Conservation (phyloP, 1,140 invertebrate genomes). For the Drosophila arawakana region DNA sequence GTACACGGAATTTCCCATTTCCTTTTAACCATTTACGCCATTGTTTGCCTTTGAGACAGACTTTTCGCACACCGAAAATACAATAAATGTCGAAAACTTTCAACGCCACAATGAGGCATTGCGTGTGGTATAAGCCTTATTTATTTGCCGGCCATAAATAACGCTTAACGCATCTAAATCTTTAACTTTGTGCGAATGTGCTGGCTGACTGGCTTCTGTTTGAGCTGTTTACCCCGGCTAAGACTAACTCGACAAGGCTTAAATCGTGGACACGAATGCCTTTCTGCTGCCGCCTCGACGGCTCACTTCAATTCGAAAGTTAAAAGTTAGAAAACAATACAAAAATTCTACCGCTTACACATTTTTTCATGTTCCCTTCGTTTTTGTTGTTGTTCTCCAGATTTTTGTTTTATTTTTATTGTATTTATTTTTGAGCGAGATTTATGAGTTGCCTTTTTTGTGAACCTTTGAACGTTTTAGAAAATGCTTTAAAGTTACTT, state of each 20-base stretch:
- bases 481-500: constrained; percentile 46
- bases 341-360: constrained; percentile 50
- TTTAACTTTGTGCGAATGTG: constrained; percentile 80
- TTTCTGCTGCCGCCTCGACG: constrained; percentile 4
- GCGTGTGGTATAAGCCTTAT: constrained; percentile 82
- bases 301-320: constrained; percentile 56
- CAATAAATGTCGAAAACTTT: constrained; percentile 81
- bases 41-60: constrained; percentile 14
- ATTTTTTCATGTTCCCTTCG: background rate
- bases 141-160: constrained; percentile 82
- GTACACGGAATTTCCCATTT: background rate
- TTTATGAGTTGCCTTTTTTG: constrained; percentile 68
- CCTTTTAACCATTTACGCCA: background rate
- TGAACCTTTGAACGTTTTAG: constrained; percentile 49
- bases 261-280: constrained; percentile 53
- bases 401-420: constrained; percentile 11
- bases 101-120: constrained; percentile 81
- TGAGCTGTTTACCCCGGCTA: constrained; percentile 73
- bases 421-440: constrained; percentile 38
- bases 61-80: constrained; percentile 52
- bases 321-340: constrained; percentile 80
- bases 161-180: constrained; percentile 83
- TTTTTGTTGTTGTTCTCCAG: background rate
- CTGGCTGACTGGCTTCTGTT: constrained; percentile 38
- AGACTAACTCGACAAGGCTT: constrained; percentile 77